Percentiles rank a stretch among this genome's conserved stretches.
Conservation (phyloP, 2,888 invertebrate species). For the Oligia fasciuncula region DNA sequence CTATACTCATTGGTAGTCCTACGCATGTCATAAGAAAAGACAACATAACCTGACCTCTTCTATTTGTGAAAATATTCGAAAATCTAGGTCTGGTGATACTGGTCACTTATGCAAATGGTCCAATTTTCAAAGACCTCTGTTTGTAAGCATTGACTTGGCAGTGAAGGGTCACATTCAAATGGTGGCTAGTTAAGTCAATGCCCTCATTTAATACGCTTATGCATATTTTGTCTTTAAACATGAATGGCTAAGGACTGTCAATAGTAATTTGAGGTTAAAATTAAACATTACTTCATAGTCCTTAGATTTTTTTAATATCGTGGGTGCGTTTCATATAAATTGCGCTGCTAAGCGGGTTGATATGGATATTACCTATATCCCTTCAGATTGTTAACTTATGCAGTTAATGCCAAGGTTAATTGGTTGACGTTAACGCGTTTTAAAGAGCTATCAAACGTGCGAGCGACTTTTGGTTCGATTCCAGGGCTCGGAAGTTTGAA, state of each 20-base stretch:
- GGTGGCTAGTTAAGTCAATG: constrained; percentile 40
- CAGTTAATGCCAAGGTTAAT: too few relatives aligned
- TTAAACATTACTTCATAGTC: constrained; percentile 27
- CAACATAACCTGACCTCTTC: constrained; percentile 16
- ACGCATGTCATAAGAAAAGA: constrained; percentile 21
- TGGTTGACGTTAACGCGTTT: too few relatives aligned
- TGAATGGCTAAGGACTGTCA: constrained; percentile 39
- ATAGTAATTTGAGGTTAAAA: constrained; percentile 25
- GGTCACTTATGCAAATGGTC: accelerated
- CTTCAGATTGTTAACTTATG: too few relatives aligned
- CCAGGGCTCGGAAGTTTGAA: background rate
- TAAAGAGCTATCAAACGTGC: background rate
- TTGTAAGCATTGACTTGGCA: background rate
- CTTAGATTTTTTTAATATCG: background rate
- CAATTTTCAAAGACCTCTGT: constrained; percentile 25
- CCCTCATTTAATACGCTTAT: constrained; percentile 43
- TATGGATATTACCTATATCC: too few relatives aligned
- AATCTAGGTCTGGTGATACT: background rate
- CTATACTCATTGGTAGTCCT: constrained; percentile 34
- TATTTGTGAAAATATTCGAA: background rate
- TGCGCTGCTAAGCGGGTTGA: too few relatives aligned
- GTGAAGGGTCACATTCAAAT: constrained; percentile 13
- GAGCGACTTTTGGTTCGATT: background rate
- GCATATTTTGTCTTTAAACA: constrained; percentile 49
- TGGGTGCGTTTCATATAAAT: background rate